Percentiles rank a stretch among this genome's conserved stretches.
These are phyloP conservation scores for Biston betularia DNA, from an alignment of 2,888 invertebrate species.

Conservation along the genomic window DNA sequence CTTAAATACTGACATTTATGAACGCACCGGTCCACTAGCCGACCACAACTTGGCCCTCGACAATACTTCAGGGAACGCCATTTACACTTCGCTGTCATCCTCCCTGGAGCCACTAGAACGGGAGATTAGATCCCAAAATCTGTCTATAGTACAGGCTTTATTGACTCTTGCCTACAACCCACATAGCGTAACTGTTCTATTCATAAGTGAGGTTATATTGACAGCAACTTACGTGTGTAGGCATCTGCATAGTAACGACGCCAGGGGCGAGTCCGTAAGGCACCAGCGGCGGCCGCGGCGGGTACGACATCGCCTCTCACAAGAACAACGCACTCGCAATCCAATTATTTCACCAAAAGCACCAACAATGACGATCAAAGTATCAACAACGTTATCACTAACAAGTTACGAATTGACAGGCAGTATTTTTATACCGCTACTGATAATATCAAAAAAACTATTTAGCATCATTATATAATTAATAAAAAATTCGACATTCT, in stretches of 20 bases:
- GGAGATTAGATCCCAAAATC: no score
- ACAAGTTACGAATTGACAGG: background rate
- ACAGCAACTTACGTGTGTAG: constrained; percentile 88
- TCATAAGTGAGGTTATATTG: constrained; percentile 48
- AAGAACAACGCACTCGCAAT: constrained; percentile 34
- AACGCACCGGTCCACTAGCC: no score
- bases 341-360: constrained; percentile 37
- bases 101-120: no score
- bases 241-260: constrained; percentile 91
- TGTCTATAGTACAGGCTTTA: no score
- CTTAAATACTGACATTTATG: no score
- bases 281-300: constrained; percentile 94
- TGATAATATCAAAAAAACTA: background rate
- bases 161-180: no score
- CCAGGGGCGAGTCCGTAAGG: constrained; percentile 90
- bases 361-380: constrained; percentile 54
- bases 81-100: no score
- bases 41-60: no score
- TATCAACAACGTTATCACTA: constrained; percentile 1
- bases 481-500: background rate
- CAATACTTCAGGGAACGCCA: no score
- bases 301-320: constrained; percentile 91
- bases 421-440: background rate
- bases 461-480: background rate
- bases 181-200: constrained; percentile 3